These are phyloP conservation scores for Tupaia tana DNA, from an alignment of 2,113 vertebrate genomes.

Conservation along the genomic window DNA sequence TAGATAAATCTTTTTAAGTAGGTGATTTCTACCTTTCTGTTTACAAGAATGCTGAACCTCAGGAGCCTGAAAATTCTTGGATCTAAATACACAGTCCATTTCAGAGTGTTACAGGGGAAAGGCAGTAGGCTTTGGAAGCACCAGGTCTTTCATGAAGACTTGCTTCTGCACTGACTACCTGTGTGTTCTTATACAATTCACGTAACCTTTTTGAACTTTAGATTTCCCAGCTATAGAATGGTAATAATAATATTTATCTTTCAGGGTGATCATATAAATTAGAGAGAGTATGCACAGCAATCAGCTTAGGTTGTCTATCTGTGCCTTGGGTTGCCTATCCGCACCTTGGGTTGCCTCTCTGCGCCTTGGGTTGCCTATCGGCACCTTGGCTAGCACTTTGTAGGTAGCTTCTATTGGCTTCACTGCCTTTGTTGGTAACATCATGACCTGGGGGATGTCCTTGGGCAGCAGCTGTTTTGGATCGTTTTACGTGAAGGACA, in stretches of 20 bases:
- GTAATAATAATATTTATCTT: background rate
- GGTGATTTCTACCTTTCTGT: constrained; percentile 30
- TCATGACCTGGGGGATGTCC: background rate
- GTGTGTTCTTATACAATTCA: background rate
- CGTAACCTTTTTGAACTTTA: background rate
- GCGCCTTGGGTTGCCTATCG: background rate
- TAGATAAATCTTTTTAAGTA: constrained; percentile 39
- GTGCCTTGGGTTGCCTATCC: too few relatives aligned
- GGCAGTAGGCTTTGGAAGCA: background rate
- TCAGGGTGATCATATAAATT: background rate
- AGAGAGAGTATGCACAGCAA: background rate
- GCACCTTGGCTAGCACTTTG: background rate
- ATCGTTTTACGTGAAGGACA: background rate
- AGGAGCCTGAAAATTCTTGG: background rate
- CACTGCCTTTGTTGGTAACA: background rate
- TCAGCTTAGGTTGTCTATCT: background rate
- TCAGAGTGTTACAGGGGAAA: background rate
- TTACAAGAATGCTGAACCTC: background rate
- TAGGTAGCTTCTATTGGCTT: background rate
- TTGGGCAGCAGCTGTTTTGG: background rate
- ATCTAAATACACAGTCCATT: background rate
- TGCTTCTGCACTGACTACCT: background rate
- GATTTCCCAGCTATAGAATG: background rate
- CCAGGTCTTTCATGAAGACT: background rate
- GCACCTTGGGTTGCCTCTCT: background rate